These are phyloP conservation scores for Delichon dasypus DNA, from an alignment of 2,797 vertebrate species.

Conservation along the genomic window DNA sequence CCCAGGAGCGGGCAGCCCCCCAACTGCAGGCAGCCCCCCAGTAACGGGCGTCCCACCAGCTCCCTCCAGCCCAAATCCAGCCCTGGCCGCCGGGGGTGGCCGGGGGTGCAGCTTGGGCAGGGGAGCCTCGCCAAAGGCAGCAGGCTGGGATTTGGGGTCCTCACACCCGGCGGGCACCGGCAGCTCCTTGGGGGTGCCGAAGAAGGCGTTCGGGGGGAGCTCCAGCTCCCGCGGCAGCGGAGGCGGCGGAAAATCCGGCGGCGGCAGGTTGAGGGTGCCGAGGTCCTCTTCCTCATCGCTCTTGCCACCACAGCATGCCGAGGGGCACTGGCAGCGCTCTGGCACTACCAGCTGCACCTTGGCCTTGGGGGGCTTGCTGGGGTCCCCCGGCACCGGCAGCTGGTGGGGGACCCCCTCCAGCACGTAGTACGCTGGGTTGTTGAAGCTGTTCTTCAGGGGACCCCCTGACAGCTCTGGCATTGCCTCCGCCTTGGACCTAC, in stretches of 20 bases:
- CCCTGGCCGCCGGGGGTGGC: background rate
- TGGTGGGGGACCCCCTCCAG: slow-evolving; percentile 95
- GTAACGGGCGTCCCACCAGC: background rate
- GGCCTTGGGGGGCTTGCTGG: slow-evolving; percentile 75
- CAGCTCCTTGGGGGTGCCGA: slow-evolving; percentile 39
- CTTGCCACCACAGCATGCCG: slow-evolving; percentile 78
- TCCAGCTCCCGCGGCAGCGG: slow-evolving; percentile 84
- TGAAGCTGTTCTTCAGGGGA: slow-evolving; percentile 92
- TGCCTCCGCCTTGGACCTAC: slow-evolving; percentile 82
- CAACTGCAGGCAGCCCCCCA: background rate
- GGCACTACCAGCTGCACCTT: slow-evolving; percentile 78
- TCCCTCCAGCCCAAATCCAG: slow-evolving; percentile 48
- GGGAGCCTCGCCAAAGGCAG: slow-evolving; percentile 48
- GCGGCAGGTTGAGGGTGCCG: slow-evolving; percentile 85
- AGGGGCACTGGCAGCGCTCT: slow-evolving; percentile 44
- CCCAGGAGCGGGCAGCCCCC: background rate
- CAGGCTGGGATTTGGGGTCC: background rate
- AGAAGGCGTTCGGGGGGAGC: background rate
- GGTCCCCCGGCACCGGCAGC: slow-evolving; percentile 79
- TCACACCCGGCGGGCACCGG: background rate
- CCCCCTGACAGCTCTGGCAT: slow-evolving; percentile 75
- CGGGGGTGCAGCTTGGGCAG: slow-evolving; percentile 69
- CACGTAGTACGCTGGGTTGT: slow-evolving; percentile 96
- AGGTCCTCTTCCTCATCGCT: slow-evolving; percentile 80
- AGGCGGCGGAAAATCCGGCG: slow-evolving; percentile 92